Evolutionary conservation across 2,113 vertebrate species (phyloP).

Genomic region (Carollia perspicillata): DNA sequence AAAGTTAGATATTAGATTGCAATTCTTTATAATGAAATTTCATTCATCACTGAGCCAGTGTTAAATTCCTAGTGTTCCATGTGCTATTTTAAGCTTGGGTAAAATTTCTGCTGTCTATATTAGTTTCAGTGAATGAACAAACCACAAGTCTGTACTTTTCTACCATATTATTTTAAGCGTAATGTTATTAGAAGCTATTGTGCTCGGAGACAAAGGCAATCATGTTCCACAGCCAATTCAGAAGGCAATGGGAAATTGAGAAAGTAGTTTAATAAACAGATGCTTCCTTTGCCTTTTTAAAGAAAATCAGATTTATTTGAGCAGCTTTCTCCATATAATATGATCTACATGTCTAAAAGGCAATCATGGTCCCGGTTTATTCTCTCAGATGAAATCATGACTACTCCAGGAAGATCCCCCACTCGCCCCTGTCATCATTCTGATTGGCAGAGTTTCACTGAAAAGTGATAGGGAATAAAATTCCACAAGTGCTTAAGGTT

Average conservation of each 20-base stretch:
- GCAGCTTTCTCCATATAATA: conserved; percentile 45
- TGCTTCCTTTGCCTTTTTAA: conserved; percentile 65
- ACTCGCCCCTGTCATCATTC: not conserved
- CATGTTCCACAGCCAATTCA: conserved; percentile 41
- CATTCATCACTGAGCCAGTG: conserved; percentile 66
- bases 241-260: conserved; percentile 63
- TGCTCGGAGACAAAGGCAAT: conserved; percentile 62
- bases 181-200: conserved; percentile 74
- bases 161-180: conserved; percentile 64
- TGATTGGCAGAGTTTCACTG: not conserved
- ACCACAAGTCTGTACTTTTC: conserved; percentile 32
- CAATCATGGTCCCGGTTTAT: conserved; percentile 25
- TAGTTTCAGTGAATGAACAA: conserved; percentile 62
- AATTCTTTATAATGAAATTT: conserved; percentile 66
- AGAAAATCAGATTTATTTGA: conserved; percentile 62
- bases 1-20: conserved; percentile 62
- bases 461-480: conserved; percentile 28
- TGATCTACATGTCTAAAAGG: conserved; percentile 50
- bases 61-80: conserved; percentile 64
- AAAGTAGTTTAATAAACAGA: conserved; percentile 71
- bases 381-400: conserved; percentile 41
- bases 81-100: conserved; percentile 58
- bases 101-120: conserved; percentile 65
- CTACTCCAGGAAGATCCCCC: not conserved
- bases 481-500: conserved; percentile 25